Evolutionary conservation across 2,888 invertebrate species (phyloP), one percentile per base, ranked within the genome.

Genomic region (Chrysolina oricalcia): DNA sequence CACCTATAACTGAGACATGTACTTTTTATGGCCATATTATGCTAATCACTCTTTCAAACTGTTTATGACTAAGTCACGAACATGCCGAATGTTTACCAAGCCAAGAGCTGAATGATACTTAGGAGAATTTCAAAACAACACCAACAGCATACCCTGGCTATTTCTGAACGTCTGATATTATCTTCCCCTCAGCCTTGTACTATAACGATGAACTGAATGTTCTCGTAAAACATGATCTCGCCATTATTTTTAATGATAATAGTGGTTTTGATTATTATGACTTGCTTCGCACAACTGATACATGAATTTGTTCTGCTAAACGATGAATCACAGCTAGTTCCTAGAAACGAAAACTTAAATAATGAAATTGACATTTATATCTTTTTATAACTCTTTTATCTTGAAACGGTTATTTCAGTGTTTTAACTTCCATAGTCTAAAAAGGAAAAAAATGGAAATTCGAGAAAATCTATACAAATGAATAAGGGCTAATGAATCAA

Each of bases 211-310:
- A 35, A 59, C 59, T 15, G n/a, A 59, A 59, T n/a, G n/a, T 27
- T n/a, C 59, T 27, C 59, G 17, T 59, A 59, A 59, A 59, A 59
- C 59, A 59, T 35, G 59, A 59, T 59, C 59, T 10, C 23, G 59
- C 59, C 15, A 59, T 59, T 35, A 59, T n/a, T 59, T 59, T 59
- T 23, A 59, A 59, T 59, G 10, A 27, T 15, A 59, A 27, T 59
- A n/a, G 27, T 17, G 35, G 59, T 59, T 35, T 10, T 3, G 4
- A 13, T 35, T n/a, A n/a, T 23, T 2, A 35, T 35, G 27, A 11
- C 35, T 59, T 11, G 0, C 35, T 59, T 35, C 35, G 59, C 59
- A 59, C 59, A 35, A 59, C n/a, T 17, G 15, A 8, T 27, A 59
- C 27, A 27, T 59, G 59, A 8, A 27, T 59, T 59, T 59, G n/a